phyloP scores from a whole-genome alignment of 2,888 invertebrate genomes.

The Argyresthia goedartella region DNA sequence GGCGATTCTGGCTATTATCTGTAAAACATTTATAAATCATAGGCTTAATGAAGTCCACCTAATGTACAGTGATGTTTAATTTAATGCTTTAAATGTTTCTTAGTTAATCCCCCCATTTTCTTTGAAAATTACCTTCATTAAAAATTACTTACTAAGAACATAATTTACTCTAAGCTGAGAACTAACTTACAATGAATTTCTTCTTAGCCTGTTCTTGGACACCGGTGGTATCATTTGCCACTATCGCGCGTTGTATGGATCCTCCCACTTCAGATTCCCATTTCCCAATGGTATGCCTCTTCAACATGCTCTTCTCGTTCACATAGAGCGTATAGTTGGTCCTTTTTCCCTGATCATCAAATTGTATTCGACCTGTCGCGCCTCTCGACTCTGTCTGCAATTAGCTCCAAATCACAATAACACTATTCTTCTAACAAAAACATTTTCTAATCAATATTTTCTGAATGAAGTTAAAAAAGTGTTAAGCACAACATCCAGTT shows the following conservation, averaged over 20 bases:
- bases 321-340: conserved; percentile 77
- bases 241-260: conserved; percentile 44
- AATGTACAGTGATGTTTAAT: no score
- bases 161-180: not conserved
- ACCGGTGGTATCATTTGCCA: conserved; percentile 19
- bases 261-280: conserved; percentile 58
- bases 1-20: conserved; percentile 76
- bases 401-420: not conserved
- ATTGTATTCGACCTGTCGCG: conserved; percentile 76
- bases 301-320: conserved; percentile 62
- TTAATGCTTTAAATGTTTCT: no score
- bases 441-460: no score
- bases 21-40: conserved; percentile 2
- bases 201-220: conserved; percentile 69
- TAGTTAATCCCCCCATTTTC: no score
- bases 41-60: not conserved
- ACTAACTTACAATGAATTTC: conserved; percentile 70
- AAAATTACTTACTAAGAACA: not conserved
- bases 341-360: conserved; percentile 77
- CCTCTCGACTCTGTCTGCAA: conserved; percentile 75
- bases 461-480: no score
- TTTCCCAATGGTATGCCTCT: conserved; percentile 33
- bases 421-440: no score
- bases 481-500: no score
- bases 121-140: not conserved